A percentile compares a stretch with the other conserved stretches of the same genome.
Evolutionary conservation across 2,797 vertebrate species (phyloP).

Genomic region (Phoxinus dragarum): DNA sequence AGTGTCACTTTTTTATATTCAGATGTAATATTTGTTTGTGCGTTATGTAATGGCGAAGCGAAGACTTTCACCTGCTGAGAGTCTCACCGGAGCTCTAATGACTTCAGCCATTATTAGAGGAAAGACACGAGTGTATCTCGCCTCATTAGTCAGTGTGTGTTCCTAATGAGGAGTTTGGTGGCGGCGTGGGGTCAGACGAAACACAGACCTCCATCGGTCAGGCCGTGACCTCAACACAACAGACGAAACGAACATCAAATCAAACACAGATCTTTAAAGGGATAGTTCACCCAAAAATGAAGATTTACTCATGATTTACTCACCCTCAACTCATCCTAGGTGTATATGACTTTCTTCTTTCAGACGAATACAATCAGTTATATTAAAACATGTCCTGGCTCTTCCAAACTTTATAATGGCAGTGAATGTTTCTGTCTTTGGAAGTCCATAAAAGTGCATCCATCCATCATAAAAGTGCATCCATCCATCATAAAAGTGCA

Average conservation of each 20-base stretch:
- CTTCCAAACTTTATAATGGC: too few relatives aligned
- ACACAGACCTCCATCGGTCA: slow-evolving; percentile 1
- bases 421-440: too few relatives aligned
- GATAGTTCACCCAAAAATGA: too few relatives aligned
- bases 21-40: not conserved
- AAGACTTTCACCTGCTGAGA: not conserved
- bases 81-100: slow-evolving; percentile 49
- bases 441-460: too few relatives aligned
- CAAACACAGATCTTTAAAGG: not conserved
- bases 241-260: not conserved
- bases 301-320: too few relatives aligned
- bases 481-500: too few relatives aligned
- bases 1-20: too few relatives aligned
- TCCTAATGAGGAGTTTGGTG: slow-evolving; percentile 61
- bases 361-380: too few relatives aligned
- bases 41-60: not conserved
- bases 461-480: too few relatives aligned
- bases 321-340: too few relatives aligned
- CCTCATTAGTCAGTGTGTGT: slow-evolving; percentile 65
- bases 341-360: too few relatives aligned
- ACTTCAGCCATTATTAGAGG: slow-evolving; percentile 58
- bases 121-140: slow-evolving; percentile 57
- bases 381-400: too few relatives aligned
- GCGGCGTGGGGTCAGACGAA: not conserved
- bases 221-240: not conserved